Conservation (phyloP, 2,113 vertebrate species). For the Labrus mixtus region DNA sequence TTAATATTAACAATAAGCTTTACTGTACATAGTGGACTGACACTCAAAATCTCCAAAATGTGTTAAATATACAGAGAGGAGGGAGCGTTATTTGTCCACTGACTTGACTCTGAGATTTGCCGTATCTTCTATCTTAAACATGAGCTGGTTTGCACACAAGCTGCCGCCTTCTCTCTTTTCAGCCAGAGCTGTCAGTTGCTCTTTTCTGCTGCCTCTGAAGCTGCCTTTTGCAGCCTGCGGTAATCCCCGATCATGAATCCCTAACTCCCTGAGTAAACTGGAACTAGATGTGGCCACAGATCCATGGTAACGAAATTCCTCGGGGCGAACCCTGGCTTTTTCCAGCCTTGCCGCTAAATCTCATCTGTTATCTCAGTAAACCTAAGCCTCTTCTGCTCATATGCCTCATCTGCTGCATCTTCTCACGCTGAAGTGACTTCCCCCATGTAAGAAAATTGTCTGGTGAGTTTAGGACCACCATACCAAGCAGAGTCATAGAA, state of each 20-base stretch:
- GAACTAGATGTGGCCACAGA: slow-evolving; percentile 62
- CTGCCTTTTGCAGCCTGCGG: slow-evolving; percentile 42
- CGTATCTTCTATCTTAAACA: slow-evolving; percentile 38
- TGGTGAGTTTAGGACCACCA: slow-evolving; percentile 20
- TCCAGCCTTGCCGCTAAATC: slow-evolving; percentile 59
- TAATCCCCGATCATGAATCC: slow-evolving; percentile 72
- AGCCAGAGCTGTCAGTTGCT: slow-evolving; percentile 35
- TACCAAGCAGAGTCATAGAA: slow-evolving; percentile 19
- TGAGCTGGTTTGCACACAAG: slow-evolving; percentile 37
- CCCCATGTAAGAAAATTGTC: slow-evolving; percentile 41
- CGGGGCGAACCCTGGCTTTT: slow-evolving; percentile 49
- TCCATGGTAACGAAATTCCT: slow-evolving; percentile 68
- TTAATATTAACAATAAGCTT: background rate
- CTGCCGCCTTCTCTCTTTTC: slow-evolving; percentile 47
- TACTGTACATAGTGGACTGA: slow-evolving; percentile 4
- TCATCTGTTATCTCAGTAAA: slow-evolving; percentile 68
- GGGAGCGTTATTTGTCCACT: slow-evolving; percentile 20
- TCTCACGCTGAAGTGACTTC: slow-evolving; percentile 48
- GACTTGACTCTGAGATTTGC: slow-evolving; percentile 36
- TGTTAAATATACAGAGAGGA: slow-evolving; percentile 1
- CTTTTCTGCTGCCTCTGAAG: slow-evolving; percentile 51
- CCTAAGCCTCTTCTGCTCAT: slow-evolving; percentile 55
- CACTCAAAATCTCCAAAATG: background rate
- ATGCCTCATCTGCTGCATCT: slow-evolving; percentile 62
- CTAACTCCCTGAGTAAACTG: slow-evolving; percentile 72